Conservation (phyloP, 2,888 invertebrate genomes). For the Cryptophagus acutangulus region DNA sequence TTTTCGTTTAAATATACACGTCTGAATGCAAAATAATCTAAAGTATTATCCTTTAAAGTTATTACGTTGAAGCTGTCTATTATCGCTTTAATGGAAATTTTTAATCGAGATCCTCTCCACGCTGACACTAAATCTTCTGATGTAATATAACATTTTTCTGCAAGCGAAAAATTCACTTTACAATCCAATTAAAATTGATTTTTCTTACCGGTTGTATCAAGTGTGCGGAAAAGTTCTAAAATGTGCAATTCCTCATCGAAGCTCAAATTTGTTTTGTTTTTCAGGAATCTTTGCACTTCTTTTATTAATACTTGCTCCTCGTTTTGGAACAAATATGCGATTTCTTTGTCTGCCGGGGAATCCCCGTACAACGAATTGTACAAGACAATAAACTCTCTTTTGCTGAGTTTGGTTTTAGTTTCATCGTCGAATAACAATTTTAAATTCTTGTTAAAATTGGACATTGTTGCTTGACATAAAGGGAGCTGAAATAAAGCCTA, state of each 20-base stretch:
- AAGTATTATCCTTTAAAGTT: constrained; percentile 1
- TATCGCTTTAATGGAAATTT: not conserved
- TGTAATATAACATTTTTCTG: not conserved
- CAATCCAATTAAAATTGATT: too few species aligned
- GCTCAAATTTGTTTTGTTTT: too few species aligned
- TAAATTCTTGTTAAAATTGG: not conserved
- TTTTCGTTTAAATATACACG: not conserved
- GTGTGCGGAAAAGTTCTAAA: not conserved
- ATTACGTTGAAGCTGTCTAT: not conserved
- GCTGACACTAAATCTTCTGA: not conserved
- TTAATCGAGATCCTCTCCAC: not conserved
- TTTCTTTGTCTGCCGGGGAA: not conserved
- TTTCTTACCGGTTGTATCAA: not conserved
- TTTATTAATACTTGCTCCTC: too few species aligned
- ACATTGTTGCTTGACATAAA: too few species aligned
- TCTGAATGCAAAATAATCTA: not conserved
- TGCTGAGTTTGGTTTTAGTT: not conserved
- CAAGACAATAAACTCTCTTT: not conserved
- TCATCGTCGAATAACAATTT: not conserved
- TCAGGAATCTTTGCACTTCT: too few species aligned
- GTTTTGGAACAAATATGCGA: not conserved
- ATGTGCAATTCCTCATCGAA: constrained; percentile 1
- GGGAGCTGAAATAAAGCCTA: too few species aligned
- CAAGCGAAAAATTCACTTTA: too few species aligned
- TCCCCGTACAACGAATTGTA: not conserved